These are phyloP conservation scores for Leptodirus hochenwartii DNA, from an alignment of 2,888 invertebrate genomes.

Conservation along the genomic window DNA sequence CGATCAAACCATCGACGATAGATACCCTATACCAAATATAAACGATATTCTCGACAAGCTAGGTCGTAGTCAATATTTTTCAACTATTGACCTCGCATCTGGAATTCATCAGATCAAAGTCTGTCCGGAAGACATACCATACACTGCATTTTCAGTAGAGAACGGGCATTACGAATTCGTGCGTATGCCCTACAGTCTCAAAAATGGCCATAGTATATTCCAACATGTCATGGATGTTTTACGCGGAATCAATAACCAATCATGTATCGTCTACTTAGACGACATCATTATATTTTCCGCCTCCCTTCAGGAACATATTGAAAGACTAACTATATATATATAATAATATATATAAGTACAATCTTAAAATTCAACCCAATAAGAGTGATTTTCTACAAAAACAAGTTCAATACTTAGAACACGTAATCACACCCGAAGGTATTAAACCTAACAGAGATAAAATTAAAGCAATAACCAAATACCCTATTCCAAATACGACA, in stretches of 20 bases:
- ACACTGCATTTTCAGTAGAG: conserved; percentile 18
- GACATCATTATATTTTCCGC: conserved; percentile 13
- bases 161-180: conserved; percentile 16
- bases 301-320: conserved; percentile 11
- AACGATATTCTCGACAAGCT: conserved; percentile 18
- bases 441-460: conserved; percentile 10
- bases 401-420: conserved; percentile 9
- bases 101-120: conserved; percentile 21
- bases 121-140: conserved; percentile 13
- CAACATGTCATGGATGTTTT: conserved; percentile 15
- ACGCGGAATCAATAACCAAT: conserved; percentile 10
- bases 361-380: conserved; percentile 13
- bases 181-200: conserved; percentile 17
- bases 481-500: conserved; percentile 8
- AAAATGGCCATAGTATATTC: conserved; percentile 16
- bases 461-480: conserved; percentile 6
- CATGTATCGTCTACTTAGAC: conserved; percentile 14
- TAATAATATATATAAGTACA: conserved; percentile 9
- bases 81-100: conserved; percentile 17
- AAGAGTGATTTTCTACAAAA: conserved; percentile 9
- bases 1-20: conserved; percentile 17
- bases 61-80: conserved; percentile 17
- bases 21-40: conserved; percentile 18
- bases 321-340: conserved; percentile 11
- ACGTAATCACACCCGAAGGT: conserved; percentile 9